These are phyloP conservation scores for Drosophila antonietae DNA, from an alignment of 2,888 invertebrate species.

Conservation along the genomic window DNA sequence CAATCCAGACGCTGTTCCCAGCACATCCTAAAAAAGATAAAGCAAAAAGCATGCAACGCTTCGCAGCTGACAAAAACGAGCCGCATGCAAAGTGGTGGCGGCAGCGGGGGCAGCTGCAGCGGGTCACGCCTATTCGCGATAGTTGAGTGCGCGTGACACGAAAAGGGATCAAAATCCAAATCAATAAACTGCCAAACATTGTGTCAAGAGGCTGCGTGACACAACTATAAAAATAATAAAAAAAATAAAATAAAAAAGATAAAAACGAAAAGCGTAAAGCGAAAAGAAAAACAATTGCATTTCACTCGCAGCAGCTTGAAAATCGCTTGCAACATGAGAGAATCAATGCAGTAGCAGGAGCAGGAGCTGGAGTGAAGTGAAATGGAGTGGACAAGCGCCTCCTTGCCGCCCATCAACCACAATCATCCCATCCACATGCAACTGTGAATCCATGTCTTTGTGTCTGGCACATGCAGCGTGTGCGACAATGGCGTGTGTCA, in stretches of 20 bases:
- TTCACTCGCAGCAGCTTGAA: slow-evolving; percentile 41
- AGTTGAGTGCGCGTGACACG: slow-evolving; percentile 52
- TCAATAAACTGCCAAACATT: slow-evolving; percentile 47
- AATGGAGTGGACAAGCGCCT: background rate
- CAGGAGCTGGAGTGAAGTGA: background rate
- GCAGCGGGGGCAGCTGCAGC: too few relatives aligned
- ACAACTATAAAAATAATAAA: slow-evolving; percentile 14
- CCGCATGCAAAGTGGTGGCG: background rate
- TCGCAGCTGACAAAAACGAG: background rate
- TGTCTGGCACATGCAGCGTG: slow-evolving; percentile 22
- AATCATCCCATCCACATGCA: background rate
- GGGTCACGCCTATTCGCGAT: slow-evolving; percentile 6
- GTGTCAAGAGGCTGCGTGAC: slow-evolving; percentile 41
- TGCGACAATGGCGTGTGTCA: slow-evolving; percentile 56
- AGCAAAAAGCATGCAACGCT: slow-evolving; percentile 11
- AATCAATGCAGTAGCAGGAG: slow-evolving; percentile 4
- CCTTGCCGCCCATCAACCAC: background rate
- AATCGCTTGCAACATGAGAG: slow-evolving; percentile 19
- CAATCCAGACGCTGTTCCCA: background rate
- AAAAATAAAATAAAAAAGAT: slow-evolving; percentile 3
- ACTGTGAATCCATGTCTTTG: slow-evolving; percentile 16
- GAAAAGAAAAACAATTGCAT: slow-evolving; percentile 51
- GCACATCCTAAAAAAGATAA: background rate
- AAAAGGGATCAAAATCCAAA: slow-evolving; percentile 30
- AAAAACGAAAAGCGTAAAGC: background rate